Conservation (phyloP, 1,140 invertebrate genomes). For the Thaumatotibia leucotreta region DNA sequence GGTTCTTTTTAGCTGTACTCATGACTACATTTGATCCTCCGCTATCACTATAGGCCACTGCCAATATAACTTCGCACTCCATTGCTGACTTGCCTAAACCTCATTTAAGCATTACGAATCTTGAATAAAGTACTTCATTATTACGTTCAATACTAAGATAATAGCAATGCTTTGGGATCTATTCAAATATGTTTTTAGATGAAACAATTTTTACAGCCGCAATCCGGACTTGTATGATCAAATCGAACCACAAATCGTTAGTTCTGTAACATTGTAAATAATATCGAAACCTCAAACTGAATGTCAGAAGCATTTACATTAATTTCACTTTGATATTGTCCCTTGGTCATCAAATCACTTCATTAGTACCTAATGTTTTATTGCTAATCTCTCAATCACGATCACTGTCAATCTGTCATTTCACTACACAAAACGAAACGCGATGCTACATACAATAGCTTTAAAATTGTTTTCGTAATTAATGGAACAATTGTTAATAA, state of each 20-base stretch:
- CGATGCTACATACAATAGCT: no score
- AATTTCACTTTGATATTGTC: neutral
- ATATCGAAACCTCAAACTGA: neutral
- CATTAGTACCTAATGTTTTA: no score
- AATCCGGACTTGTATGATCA: neutral
- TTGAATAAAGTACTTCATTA: no score
- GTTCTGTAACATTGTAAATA: neutral
- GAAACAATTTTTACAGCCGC: neutral
- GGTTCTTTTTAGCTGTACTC: constrained; percentile 39
- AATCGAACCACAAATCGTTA: neutral
- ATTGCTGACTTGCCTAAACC: constrained; percentile 19
- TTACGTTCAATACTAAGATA: no score
- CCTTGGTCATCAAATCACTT: neutral
- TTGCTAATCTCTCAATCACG: no score
- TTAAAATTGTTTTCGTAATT: neutral
- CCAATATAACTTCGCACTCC: constrained; percentile 34
- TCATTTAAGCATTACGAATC: neutral
- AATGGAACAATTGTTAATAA: neutral
- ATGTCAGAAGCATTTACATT: neutral
- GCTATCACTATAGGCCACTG: constrained; percentile 25
- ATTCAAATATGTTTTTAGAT: no score
- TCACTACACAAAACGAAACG: no score
- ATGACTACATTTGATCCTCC: constrained; percentile 18
- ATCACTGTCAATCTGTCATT: no score
- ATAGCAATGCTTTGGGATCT: no score